Evolutionary conservation across 2,113 vertebrate genomes (phyloP), one percentile per base, ranked within the genome.

Genomic region (Tichodroma muraria): DNA sequence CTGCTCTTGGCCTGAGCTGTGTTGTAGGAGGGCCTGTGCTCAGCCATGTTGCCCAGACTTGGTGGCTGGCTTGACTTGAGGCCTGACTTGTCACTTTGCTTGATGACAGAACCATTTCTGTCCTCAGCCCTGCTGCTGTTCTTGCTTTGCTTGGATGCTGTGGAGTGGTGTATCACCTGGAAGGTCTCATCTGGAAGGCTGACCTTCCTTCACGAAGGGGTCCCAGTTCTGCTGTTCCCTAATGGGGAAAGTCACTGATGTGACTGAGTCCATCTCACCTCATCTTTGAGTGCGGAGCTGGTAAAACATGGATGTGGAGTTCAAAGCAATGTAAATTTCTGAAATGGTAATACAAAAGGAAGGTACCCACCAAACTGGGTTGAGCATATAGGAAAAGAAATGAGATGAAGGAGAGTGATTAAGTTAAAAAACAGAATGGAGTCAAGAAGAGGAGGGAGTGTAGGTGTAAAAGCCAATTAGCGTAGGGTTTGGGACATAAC

Each of bases 381-480:
- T 66, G 53, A 69, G 75, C 24, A 37, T 47, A 60, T 14, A 56
- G 71, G 38, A 77, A 49, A 57, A 93, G 21, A 80, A 52, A 76
- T 60, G 10, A 47, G 30, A 73, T 35, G 45, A 80, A 80, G 33
- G 57, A 64, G 15, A 47, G 9, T 37, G 85, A 90, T 77, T 85
- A 52, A 94, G 64, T 70, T 89, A 83, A 85, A 91, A 89, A 85
- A 3, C 28, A 63, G 80, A 93, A 54, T 30, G 69, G 45, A 90
- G 25, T 60, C 80, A 81, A 35, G 37, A 42, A 84, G 59, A 87
- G 25, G 37, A 87, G 77, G 38, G 40, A 86, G 53, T 65, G 86
- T 81, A 87, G 78, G 80, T 85, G 84, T 78, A 85, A 69, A 79
- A 92, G 59, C 49, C 71, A 45, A 25, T 75, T 91, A 90, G 42